A percentile compares a stretch with the other conserved stretches of the same genome.
Evolutionary conservation across 53 echinoderm and acorn worm genomes (phyloP).

Genomic region (Echinarachnius parma): DNA sequence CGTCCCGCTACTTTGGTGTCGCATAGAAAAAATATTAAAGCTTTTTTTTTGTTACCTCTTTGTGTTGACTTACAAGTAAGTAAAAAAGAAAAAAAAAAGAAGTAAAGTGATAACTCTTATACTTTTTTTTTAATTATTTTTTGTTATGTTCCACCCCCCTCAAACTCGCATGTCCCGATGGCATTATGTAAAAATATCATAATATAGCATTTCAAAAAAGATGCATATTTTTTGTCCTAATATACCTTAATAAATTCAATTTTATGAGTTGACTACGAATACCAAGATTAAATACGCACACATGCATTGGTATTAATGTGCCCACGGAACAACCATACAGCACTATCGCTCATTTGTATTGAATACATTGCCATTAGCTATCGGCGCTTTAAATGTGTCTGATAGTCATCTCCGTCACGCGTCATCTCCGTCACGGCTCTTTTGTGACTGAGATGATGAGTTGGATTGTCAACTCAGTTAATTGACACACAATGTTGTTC

Average conservation of each 20-base stretch:
- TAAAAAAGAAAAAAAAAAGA: too few relatives aligned
- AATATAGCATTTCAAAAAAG: not conserved
- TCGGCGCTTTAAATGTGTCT: not conserved
- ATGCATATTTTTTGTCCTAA: not conserved
- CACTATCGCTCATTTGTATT: not conserved
- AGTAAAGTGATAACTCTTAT: not conserved
- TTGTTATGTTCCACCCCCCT: not conserved
- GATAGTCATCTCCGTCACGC: conserved; percentile 1
- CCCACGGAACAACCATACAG: not conserved
- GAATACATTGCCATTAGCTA: not conserved
- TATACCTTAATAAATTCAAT: not conserved
- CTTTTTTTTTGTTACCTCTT: not conserved
- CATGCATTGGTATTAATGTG: not conserved
- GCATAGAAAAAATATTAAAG: not conserved
- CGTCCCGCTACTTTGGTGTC: not conserved
- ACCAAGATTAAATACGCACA: not conserved
- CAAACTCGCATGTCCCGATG: not conserved
- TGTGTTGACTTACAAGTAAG: not conserved
- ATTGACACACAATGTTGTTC: not conserved
- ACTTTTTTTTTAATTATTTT: not conserved
- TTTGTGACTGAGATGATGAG: not conserved
- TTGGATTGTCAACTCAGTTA: not conserved
- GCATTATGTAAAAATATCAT: not conserved
- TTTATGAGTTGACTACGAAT: not conserved
- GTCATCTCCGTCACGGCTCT: not conserved